Conservation (phyloP, 2,113 vertebrate genomes). For the Ellobius talpinus region DNA sequence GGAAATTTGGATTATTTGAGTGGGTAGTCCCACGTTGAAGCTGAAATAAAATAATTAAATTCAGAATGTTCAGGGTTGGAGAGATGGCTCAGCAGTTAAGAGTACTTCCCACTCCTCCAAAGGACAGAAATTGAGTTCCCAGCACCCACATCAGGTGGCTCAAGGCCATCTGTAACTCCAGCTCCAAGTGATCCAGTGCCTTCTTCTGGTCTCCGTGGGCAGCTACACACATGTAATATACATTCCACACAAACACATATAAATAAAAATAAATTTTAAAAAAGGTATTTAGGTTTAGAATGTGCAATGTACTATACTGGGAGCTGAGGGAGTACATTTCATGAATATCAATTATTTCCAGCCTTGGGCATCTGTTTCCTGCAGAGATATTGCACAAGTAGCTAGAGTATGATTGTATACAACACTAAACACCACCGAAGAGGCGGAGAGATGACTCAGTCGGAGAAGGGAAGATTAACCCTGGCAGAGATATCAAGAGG, state of each 20-base stretch:
- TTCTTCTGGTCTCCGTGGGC: background rate
- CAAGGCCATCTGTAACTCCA: background rate
- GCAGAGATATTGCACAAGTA: background rate
- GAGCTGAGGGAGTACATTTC: background rate
- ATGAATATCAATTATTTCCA: too few relatives aligned
- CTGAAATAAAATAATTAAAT: background rate
- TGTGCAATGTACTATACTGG: background rate
- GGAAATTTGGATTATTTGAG: constrained; percentile 65
- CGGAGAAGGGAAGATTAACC: background rate
- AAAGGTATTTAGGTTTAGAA: background rate
- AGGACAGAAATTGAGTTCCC: background rate
- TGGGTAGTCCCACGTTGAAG: background rate
- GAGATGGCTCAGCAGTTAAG: background rate
- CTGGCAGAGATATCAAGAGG: background rate
- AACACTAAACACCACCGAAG: background rate
- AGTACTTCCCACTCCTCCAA: background rate
- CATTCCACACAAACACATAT: background rate
- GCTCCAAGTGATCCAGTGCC: background rate
- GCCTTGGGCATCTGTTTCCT: background rate
- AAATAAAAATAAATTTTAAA: background rate
- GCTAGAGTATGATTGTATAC: background rate
- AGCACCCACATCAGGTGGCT: background rate
- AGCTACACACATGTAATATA: background rate
- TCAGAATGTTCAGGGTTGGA: background rate
- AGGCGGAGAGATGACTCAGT: accelerated